Evolutionary conservation across 2,113 vertebrate species (phyloP).

Genomic region (Proteles cristata): DNA sequence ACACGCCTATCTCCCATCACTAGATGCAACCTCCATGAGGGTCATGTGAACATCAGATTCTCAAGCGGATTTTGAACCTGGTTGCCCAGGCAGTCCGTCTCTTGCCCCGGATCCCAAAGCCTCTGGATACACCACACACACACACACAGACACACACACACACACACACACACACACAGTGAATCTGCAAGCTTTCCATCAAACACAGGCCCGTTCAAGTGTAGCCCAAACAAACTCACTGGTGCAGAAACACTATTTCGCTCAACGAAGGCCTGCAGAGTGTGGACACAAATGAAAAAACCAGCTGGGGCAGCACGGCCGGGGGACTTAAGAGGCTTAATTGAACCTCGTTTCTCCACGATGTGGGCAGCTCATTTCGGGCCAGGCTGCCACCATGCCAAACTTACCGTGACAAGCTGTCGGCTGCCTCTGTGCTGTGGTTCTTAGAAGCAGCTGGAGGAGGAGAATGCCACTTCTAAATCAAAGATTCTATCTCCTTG

Average conservation of each 20-base stretch:
- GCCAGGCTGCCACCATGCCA: background rate
- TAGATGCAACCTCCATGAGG: background rate
- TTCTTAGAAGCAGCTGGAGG: background rate
- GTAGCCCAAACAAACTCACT: background rate
- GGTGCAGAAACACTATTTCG: background rate
- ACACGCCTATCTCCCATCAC: background rate
- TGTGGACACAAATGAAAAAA: background rate
- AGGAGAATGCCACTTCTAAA: background rate
- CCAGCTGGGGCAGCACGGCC: background rate
- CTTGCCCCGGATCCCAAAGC: background rate
- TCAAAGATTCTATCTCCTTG: background rate
- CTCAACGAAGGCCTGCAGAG: background rate
- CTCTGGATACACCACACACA: background rate
- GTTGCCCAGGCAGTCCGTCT: background rate
- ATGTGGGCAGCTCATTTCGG: background rate
- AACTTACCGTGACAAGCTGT: background rate
- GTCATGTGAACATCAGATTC: background rate
- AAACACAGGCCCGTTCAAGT: background rate
- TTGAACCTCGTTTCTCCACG: conserved; percentile 60
- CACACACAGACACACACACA: background rate
- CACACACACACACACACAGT: background rate
- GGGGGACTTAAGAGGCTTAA: conserved; percentile 67
- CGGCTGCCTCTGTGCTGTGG: background rate
- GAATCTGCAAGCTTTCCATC: background rate
- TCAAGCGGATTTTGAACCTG: background rate